These are phyloP conservation scores for Otus sunia DNA, from an alignment of 2,113 vertebrate genomes.

Conservation along the genomic window DNA sequence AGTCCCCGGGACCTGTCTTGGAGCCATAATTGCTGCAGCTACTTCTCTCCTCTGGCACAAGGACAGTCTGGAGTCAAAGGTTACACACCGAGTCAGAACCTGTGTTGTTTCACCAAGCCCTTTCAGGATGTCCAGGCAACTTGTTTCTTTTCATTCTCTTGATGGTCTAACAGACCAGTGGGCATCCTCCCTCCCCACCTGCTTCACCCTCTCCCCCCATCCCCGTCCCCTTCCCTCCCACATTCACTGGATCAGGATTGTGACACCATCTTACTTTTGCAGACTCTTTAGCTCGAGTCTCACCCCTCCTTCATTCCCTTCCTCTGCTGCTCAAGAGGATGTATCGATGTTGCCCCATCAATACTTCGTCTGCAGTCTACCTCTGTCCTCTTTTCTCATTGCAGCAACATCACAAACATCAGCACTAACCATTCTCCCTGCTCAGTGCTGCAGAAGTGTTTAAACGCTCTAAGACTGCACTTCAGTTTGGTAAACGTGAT, in stretches of 20 bases:
- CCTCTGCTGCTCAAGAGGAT: not conserved
- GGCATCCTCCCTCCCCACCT: not conserved
- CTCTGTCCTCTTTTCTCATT: not conserved
- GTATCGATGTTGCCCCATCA: not conserved
- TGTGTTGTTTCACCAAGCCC: not conserved
- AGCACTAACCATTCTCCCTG: not conserved
- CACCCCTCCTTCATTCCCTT: not conserved
- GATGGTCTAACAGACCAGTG: not conserved
- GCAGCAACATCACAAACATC: not conserved
- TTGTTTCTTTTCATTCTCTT: fast-evolving
- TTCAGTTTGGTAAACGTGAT: not conserved
- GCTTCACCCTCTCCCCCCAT: not conserved
- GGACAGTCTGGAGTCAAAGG: not conserved
- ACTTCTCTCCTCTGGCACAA: not conserved
- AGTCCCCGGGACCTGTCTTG: not conserved
- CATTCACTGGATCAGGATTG: not conserved
- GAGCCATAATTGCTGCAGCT: not conserved
- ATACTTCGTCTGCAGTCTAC: not conserved
- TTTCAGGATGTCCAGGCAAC: not conserved
- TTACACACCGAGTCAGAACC: too few species aligned
- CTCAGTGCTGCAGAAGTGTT: not conserved
- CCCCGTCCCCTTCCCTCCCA: not conserved
- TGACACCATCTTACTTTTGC: not conserved
- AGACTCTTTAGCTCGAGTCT: not conserved
- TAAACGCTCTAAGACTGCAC: not conserved